Evolutionary conservation across 2,797 vertebrate genomes (phyloP).

Genomic region (Adelosebastes latens): DNA sequence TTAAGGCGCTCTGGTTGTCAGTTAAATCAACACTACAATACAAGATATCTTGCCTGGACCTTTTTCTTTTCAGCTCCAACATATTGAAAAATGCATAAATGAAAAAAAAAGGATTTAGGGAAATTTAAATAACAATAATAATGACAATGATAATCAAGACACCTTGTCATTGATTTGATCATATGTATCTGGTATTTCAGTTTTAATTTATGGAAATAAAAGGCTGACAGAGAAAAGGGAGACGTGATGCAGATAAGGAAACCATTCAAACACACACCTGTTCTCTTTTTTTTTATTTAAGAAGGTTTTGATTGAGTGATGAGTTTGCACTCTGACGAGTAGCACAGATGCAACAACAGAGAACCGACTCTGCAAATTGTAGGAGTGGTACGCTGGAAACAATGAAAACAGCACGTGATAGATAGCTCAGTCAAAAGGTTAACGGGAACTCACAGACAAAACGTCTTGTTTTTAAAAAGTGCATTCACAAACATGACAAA

Average conservation of each 20-base stretch:
- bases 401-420: slow-evolving; percentile 87
- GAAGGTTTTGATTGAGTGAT: slow-evolving; percentile 83
- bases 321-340: slow-evolving; percentile 77
- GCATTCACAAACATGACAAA: slow-evolving; percentile 98
- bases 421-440: slow-evolving; percentile 91
- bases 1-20: background rate
- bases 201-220: slow-evolving; percentile 31
- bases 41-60: background rate
- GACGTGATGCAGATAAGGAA: slow-evolving; percentile 48
- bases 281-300: slow-evolving; percentile 84
- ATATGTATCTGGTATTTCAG: background rate
- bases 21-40: background rate
- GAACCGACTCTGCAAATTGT: slow-evolving; percentile 76
- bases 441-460: slow-evolving; percentile 96
- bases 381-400: slow-evolving; percentile 81
- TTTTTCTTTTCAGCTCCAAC: background rate
- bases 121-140: background rate
- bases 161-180: background rate
- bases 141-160: background rate
- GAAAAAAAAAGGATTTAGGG: background rate
- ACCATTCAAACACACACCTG: slow-evolving; percentile 76
- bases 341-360: slow-evolving; percentile 79
- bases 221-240: background rate
- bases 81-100: background rate
- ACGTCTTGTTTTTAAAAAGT: slow-evolving; percentile 97